phyloP scores from a whole-genome alignment of 2,113 vertebrate species.

The Osmerus eperlanus region DNA sequence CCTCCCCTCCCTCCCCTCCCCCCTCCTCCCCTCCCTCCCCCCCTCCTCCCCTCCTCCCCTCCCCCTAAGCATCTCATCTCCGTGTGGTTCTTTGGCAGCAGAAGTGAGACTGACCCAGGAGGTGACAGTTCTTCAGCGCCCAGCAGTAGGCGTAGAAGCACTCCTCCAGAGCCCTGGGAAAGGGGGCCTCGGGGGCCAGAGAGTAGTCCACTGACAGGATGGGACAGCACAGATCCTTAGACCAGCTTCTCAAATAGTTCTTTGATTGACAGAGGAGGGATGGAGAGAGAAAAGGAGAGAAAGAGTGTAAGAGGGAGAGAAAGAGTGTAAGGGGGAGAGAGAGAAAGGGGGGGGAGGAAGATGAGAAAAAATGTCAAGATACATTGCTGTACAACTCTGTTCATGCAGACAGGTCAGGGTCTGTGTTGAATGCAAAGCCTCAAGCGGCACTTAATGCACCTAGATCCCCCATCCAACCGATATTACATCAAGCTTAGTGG shows the following conservation, averaged over 20 bases:
- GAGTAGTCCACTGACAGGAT: constrained; percentile 89
- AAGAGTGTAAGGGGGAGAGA: not conserved
- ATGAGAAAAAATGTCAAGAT: too few species aligned
- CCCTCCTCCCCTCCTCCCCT: too few species aligned
- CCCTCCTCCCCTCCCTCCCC: too few species aligned
- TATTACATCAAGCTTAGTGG: too few species aligned
- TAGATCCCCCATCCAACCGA: too few species aligned
- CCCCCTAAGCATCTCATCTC: too few species aligned
- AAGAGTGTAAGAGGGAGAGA: not conserved
- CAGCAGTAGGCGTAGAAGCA: constrained; percentile 92
- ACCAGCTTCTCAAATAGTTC: constrained; percentile 85
- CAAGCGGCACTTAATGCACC: not conserved
- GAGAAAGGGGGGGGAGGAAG: not conserved
- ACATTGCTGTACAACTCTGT: too few species aligned
- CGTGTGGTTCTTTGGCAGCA: too few species aligned
- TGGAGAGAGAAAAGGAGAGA: not conserved
- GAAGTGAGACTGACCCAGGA: constrained; percentile 72
- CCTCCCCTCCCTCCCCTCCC: too few species aligned
- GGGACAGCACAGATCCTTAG: constrained; percentile 77
- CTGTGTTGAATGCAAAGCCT: not conserved
- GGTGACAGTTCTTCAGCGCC: constrained; percentile 80
- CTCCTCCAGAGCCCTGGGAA: constrained; percentile 86
- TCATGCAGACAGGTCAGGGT: not conserved
- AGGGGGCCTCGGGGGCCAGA: constrained; percentile 84
- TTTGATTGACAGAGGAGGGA: constrained; percentile 22